Base-by-base conservation (phyloP, 1,140 invertebrate genomes). In the Cydia pomonella region DNA sequence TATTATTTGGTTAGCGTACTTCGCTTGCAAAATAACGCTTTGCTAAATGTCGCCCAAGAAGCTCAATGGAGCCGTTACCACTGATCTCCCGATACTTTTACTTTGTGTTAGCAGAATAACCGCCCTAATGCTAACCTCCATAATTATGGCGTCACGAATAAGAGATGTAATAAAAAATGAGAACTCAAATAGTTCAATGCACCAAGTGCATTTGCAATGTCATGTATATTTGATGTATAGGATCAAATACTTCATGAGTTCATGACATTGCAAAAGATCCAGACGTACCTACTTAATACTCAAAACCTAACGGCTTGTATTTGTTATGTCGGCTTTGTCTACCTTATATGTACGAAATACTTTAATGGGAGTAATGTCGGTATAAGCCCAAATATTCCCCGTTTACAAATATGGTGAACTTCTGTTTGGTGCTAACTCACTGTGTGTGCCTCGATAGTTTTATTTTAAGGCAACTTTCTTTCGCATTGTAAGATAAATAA, bases 51-150 rank as follows among this genome's bases (percentile, higher is more conserved):
- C 33, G 33, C 9, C 29, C 27, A 29, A 29, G 3, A 29, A 3
- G 27, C 6, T 6, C 29, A 33, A 33, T 33, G 29, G 29, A 7
- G 12, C 16, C 33, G 23, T 9, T 2, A 16, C 10, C n/a, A 69
- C 27, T 25, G 23, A 69, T 10, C 72, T n/a, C 47, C 72, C 72
- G 25, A 44, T 33, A 13, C 71, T 47, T 16, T 3, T 12, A 44
- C 41, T 12, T 44, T 6, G 95, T 96, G 0, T 97, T 97, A 87
- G 94, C 29, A 33, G 29, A 33, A 33, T 33, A 33, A n/a, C 98
- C 97, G 1, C 97, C 98, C 3, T 5, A 0, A 33, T 33, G 29
- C 0, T 33, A 33, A 33, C 29, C 29, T 0, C 6, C 29, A 33
- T 33, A n/a, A n/a, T n/a, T n/a, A 33, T 33, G 6, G 6, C 29